Evolutionary conservation across 2,888 invertebrate genomes (phyloP), one percentile per base, ranked within the genome.

Genomic region (Autographa pulchrina): DNA sequence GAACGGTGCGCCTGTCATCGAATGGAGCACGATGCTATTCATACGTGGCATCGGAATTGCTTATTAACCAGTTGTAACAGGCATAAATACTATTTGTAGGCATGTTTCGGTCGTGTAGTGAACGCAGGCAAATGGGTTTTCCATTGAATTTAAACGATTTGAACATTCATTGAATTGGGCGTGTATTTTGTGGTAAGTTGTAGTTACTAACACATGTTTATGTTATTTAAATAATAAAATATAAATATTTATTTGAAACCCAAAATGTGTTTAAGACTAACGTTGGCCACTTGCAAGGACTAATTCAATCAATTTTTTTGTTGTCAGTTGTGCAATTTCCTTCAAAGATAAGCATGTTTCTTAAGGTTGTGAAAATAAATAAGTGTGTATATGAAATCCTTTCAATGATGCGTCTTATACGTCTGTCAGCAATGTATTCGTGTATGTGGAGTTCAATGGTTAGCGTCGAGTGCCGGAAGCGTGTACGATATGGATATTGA

Each of bases 11-110:
- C 64, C 31, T 61, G 35, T 52, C 67, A 41, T 59, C 18, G 54
- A 64, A 60, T 65, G 3, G 59, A 52, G 60, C 52, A n/a, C 7
- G 16, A 68, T 61, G 52, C 72, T 16, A 32, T 38, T 32, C 61
- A 56, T 11, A 67, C 52, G 35, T n/a, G 31, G 81, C 75, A 81
- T 81, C 13, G 70, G 61, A 80, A 80, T 80, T 60, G 60, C 68
- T 72, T 41, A 58, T 63, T 75, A 78, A 78, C 68, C 63, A 64
- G 68, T 56, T 59, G 62, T 70, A 70, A 63, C 68, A 59, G 38
- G 20, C 35, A 68, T 41, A 52, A 74, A 59, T 7, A 70, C 43
- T 32, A 62, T 64, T 13, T 32, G 54, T 31, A 67, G 38, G 32
- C 67, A 6, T 59, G 61, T 73, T 64, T 59, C 41, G 43, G 43